Conservation (phyloP, 2,797 vertebrate species). For the Selene dorsalis region DNA sequence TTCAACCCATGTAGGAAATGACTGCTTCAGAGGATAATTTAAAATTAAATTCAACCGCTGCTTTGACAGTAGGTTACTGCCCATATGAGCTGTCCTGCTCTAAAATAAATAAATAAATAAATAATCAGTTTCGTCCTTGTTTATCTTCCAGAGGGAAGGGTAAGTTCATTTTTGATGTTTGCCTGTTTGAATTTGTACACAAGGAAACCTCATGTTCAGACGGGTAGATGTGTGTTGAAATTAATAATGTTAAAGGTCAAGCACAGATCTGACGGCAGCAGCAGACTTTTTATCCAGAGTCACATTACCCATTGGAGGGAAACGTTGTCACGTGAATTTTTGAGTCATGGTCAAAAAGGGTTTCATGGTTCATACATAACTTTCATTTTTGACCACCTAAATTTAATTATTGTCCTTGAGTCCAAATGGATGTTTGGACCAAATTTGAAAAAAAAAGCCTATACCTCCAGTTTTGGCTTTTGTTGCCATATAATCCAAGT, state of each 20-base stretch:
- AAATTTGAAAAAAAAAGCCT: no score
- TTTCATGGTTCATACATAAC: no score
- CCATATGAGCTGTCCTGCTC: not conserved
- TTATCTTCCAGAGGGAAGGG: not conserved
- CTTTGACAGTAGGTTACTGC: not conserved
- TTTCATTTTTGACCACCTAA: no score
- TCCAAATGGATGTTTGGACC: no score
- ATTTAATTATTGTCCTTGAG: no score
- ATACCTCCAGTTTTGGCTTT: no score
- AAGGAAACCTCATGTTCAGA: constrained; percentile 2
- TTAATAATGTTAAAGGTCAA: constrained; percentile 12
- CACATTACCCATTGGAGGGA: no score
- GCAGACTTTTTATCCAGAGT: not conserved
- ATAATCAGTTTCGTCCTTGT: constrained; percentile 3
- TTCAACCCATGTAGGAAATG: no score
- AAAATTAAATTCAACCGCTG: not conserved
- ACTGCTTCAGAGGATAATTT: not conserved
- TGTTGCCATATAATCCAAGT: no score
- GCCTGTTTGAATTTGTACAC: not conserved
- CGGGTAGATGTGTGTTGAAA: not conserved
- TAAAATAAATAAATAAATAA: not conserved
- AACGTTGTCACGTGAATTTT: no score
- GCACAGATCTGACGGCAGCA: not conserved
- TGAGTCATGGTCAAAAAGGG: no score
- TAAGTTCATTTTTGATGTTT: not conserved